Conservation (phyloP, 2,888 invertebrate genomes). For the Drosophila limbata region DNA sequence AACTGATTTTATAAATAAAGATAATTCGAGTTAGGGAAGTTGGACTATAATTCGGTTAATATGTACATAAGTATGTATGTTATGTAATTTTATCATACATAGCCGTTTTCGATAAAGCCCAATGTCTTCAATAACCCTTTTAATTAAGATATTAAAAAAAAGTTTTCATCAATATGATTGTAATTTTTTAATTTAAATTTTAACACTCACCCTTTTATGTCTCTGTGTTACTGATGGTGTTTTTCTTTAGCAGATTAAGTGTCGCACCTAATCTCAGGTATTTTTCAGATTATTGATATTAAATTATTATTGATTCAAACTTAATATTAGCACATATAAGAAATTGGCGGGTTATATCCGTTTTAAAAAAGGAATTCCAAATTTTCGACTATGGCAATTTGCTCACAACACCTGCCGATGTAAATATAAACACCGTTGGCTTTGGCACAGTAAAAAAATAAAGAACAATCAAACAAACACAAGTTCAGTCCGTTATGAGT, state of each 20-base stretch:
- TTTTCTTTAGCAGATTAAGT: constrained; percentile 13
- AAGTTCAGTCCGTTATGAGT: constrained; percentile 47
- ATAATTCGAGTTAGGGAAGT: too few species aligned
- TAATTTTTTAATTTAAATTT: neutral
- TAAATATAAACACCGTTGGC: constrained; percentile 35
- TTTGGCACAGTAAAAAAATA: constrained; percentile 47
- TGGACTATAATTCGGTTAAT: too few species aligned
- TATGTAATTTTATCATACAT: neutral
- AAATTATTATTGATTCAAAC: constrained; percentile 10
- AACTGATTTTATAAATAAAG: too few species aligned
- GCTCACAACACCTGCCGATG: constrained; percentile 21
- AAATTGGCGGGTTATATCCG: constrained; percentile 17
- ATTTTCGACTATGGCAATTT: constrained; percentile 35
- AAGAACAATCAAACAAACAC: constrained; percentile 24
- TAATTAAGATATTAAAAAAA: neutral
- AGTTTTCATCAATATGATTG: neutral
- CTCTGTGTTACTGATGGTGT: constrained; percentile 4
- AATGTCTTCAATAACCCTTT: neutral
- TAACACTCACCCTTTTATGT: constrained; percentile 31
- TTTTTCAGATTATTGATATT: constrained; percentile 9
- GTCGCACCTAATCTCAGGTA: constrained; percentile 22
- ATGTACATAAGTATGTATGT: neutral
- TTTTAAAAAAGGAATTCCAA: constrained; percentile 29
- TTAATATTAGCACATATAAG: neutral
- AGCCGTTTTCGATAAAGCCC: neutral